Percentiles rank a stretch among this genome's conserved stretches.
phyloP scores from a whole-genome alignment of 64 coral and sea anemone species.

The Pachyseris speciosa region DNA sequence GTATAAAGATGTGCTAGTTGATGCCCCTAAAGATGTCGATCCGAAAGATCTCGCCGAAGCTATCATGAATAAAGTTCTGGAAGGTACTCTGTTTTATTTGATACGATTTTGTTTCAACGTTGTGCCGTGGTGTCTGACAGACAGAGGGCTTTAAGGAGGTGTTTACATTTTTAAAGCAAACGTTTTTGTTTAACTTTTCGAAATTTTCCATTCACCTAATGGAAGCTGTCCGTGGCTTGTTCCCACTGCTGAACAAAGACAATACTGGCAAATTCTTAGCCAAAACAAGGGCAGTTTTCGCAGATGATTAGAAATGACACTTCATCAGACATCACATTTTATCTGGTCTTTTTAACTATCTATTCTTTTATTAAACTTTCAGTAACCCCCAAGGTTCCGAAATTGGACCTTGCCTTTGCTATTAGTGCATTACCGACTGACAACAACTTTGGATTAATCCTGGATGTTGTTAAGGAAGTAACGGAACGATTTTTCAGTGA shows the following conservation, averaged over 20 bases:
- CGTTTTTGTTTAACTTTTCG: no score
- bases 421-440: conserved; percentile 61
- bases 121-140: no score
- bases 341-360: not conserved
- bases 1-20: conserved; percentile 77
- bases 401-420: conserved; percentile 75
- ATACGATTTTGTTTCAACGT: not conserved
- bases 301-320: no score
- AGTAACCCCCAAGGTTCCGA: conserved; percentile 70
- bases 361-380: not conserved
- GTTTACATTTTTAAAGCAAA: no score
- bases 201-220: no score
- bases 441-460: conserved; percentile 73
- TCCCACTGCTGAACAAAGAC: no score
- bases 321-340: not conserved
- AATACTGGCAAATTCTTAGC: no score
- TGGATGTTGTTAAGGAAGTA: conserved; percentile 70
- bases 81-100: conserved; percentile 49
- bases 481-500: conserved; percentile 67
- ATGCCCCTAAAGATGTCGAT: conserved; percentile 37
- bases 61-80: conserved; percentile 72
- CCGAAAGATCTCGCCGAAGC: conserved; percentile 51
- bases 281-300: no score
- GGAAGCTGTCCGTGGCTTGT: no score
- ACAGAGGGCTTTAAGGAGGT: no score